These are phyloP conservation scores for Botia kubotai DNA, from an alignment of 2,797 vertebrate species.

Conservation along the genomic window DNA sequence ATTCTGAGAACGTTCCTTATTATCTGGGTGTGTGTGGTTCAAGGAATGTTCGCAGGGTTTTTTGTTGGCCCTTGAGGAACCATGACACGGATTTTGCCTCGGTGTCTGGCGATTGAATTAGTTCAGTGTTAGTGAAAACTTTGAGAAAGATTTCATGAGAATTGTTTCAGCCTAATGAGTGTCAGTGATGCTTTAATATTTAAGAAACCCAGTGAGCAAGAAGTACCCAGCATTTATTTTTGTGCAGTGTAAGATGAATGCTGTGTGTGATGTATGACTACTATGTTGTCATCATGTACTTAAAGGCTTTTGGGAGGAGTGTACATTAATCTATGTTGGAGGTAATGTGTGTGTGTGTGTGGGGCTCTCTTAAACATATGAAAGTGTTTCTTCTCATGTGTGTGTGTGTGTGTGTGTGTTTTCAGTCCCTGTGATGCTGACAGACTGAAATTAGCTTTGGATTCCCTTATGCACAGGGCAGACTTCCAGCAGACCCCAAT, in stretches of 20 bases:
- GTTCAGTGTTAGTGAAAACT: no score
- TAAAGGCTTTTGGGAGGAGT: neutral
- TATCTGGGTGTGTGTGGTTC: no score
- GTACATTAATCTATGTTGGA: conserved; percentile 29
- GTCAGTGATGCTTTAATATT: neutral
- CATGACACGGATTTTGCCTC: conserved; percentile 2
- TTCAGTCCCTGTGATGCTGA: conserved; percentile 58
- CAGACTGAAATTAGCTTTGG: conserved; percentile 77
- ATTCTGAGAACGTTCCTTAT: no score
- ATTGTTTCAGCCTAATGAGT: no score
- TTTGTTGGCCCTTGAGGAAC: neutral
- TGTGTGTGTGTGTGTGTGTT: conserved; percentile 34
- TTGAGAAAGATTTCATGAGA: neutral
- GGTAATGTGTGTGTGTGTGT: conserved; percentile 17
- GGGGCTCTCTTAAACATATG: conserved; percentile 23
- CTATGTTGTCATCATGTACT: neutral
- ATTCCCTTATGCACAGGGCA: conserved; percentile 75
- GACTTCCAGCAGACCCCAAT: conserved; percentile 81
- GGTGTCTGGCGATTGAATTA: conserved; percentile 13
- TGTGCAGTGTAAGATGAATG: neutral
- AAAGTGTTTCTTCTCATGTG: conserved; percentile 29
- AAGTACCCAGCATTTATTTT: neutral
- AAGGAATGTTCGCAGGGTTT: no score
- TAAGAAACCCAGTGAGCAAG: neutral
- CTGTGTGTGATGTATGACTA: neutral